phyloP scores from a whole-genome alignment of 2,888 invertebrate species.

The Callyntrura sp. region DNA sequence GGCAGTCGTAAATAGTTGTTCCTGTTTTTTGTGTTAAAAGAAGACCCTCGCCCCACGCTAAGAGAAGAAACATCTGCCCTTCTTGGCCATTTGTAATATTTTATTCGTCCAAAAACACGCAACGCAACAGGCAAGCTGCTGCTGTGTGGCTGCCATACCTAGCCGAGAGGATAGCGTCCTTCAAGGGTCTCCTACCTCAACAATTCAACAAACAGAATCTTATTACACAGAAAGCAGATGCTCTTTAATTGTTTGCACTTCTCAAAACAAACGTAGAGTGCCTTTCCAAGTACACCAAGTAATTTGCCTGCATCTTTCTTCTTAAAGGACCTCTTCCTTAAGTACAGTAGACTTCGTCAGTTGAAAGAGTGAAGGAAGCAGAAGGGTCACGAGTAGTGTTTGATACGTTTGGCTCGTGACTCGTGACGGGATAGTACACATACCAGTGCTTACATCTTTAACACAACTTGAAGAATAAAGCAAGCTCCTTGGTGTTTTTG shows the following conservation, averaged over 20 bases:
- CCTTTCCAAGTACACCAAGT: neutral
- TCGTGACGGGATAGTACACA: too few relatives aligned
- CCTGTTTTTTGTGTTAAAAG: neutral
- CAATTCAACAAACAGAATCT: conserved; percentile 54
- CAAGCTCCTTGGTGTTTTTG: neutral
- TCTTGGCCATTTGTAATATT: conserved; percentile 10
- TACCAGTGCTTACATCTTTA: neutral
- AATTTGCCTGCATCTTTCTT: conserved; percentile 2
- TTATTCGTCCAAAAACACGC: conserved; percentile 15
- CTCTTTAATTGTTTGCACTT: conserved; percentile 16
- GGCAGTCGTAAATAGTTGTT: neutral
- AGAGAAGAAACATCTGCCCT: conserved; percentile 58
- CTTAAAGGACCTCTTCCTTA: neutral
- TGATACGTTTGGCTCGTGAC: too few relatives aligned
- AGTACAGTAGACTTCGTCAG: neutral
- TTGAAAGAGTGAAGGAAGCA: neutral
- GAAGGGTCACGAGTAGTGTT: too few relatives aligned
- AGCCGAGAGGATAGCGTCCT: conserved; percentile 59
- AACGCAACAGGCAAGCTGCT: conserved; percentile 58
- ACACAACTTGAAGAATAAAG: neutral
- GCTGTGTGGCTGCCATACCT: conserved; percentile 19
- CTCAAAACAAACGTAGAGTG: conserved; percentile 12
- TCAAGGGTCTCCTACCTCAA: conserved; percentile 71
- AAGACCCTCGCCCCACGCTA: too few relatives aligned
- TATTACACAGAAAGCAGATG: conserved; percentile 27